phyloP scores from a whole-genome alignment of 2,797 vertebrate genomes.

The Nannoperca australis region DNA sequence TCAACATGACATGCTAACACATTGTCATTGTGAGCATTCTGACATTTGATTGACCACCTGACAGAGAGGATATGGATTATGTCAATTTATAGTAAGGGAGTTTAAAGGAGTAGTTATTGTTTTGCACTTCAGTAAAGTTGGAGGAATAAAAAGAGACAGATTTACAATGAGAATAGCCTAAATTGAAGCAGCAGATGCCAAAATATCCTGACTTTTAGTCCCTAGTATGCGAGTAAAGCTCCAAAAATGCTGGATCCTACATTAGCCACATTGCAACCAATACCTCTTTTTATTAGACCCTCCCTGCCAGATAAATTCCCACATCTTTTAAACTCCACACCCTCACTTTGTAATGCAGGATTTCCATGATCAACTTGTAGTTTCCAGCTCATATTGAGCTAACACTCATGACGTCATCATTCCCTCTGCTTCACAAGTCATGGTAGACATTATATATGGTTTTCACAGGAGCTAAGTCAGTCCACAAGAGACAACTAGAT shows the following conservation, averaged over 20 bases:
- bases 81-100: no score
- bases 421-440: neutral
- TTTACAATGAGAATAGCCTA: neutral
- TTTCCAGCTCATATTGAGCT: neutral
- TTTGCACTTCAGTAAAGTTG: neutral
- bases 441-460: neutral
- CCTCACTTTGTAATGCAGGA: neutral
- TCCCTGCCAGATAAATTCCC: neutral
- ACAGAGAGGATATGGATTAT: no score
- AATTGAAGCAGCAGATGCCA: neutral
- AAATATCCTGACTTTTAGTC: neutral
- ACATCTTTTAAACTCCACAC: neutral
- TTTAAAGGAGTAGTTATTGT: neutral
- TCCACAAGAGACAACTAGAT: neutral
- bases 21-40: neutral
- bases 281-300: neutral
- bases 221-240: neutral
- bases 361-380: neutral
- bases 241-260: constrained; percentile 2
- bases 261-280: neutral
- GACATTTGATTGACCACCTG: neutral
- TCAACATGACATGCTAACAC: neutral
- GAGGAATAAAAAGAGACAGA: neutral
- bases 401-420: neutral
- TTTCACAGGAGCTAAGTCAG: neutral